Evolutionary conservation across 2,888 invertebrate genomes (phyloP).

Genomic region (Lamproptera curius): DNA sequence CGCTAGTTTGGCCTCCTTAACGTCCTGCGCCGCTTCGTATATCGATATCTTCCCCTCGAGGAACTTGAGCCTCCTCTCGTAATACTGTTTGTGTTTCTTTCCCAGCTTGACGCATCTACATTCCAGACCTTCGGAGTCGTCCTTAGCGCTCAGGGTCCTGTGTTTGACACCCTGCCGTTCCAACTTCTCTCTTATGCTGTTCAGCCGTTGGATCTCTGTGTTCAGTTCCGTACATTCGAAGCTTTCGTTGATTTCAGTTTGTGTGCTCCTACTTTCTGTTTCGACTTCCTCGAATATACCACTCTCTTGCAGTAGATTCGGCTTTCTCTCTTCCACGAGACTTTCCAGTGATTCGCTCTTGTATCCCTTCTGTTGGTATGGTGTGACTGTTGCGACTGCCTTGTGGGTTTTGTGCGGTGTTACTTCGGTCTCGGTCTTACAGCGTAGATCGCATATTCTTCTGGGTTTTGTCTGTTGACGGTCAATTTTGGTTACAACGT

Average conservation of each 20-base stretch:
- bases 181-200: constrained; percentile 80
- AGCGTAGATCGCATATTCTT: constrained; percentile 61
- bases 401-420: constrained; percentile 67
- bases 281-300: constrained; percentile 84
- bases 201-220: constrained; percentile 81
- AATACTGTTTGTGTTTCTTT: constrained; percentile 80
- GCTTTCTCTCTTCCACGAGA: constrained; percentile 69
- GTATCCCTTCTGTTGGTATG: constrained; percentile 74
- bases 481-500: constrained; percentile 11
- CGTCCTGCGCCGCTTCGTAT: constrained; percentile 82
- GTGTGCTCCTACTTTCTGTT: constrained; percentile 68
- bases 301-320: constrained; percentile 82
- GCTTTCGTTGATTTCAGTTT: constrained; percentile 78
- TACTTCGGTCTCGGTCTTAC: constrained; percentile 60
- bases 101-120: constrained; percentile 74
- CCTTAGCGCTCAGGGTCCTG: constrained; percentile 64
- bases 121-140: constrained; percentile 64
- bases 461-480: constrained; percentile 62
- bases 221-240: constrained; percentile 74
- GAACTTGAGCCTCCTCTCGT: constrained; percentile 81
- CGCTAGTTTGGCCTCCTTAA: constrained; percentile 78
- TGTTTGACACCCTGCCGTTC: constrained; percentile 77
- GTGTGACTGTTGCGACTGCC: constrained; percentile 82
- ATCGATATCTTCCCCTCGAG: constrained; percentile 81
- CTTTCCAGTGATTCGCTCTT: constrained; percentile 69